Base-by-base conservation (phyloP, 2,888 invertebrate species). In the Boloria euphrosyne region DNA sequence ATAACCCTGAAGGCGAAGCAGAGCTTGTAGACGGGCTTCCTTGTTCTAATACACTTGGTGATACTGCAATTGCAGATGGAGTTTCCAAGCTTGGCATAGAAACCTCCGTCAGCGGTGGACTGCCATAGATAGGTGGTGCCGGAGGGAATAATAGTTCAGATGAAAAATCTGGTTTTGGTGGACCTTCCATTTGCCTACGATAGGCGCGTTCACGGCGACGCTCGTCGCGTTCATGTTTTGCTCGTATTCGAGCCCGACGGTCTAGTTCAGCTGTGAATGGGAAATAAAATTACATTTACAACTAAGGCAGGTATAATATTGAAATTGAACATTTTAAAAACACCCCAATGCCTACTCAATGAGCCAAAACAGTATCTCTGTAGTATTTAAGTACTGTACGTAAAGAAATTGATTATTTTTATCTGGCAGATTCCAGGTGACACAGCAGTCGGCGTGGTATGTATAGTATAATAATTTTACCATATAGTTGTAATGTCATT, bases 141-240 rank as follows among this genome's bases (percentile, higher is more conserved):
- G 86, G 83, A 0, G 93, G 92, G 75, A 92, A 91, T 62, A 89
- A 75, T 14, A 82, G 70, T 49, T 85, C 84, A 0, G 89, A 90
- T 16, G 95, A 94, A 65, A 97, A 93, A 75, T 95, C 94, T 81
- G 75, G 93, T 80, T 63, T 94, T 83, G 82, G 94, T 87, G 90
- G 94, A 89, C 76, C 97, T 95, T 94, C 96, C 93, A 81, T 93
- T 88, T 78, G 94, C 92, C 85, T 96, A 93, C 86, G 94, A 70
- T 95, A 95, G n/a, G 95, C 94, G 71, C 95, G 95, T 80, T 97
- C 97, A 3, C 96, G 94, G 44, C 95, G 95, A 27, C 94, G 94
- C 80, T 98, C 98, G 16, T 97, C 96, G 13, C 95, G 94, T 51
- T 95, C 95, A 27, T 94, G 93, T 7, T 95, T 95, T 53, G 95